These are phyloP conservation scores for Lophura nycthemera DNA, from an alignment of 2,113 vertebrate species.

Conservation along the genomic window DNA sequence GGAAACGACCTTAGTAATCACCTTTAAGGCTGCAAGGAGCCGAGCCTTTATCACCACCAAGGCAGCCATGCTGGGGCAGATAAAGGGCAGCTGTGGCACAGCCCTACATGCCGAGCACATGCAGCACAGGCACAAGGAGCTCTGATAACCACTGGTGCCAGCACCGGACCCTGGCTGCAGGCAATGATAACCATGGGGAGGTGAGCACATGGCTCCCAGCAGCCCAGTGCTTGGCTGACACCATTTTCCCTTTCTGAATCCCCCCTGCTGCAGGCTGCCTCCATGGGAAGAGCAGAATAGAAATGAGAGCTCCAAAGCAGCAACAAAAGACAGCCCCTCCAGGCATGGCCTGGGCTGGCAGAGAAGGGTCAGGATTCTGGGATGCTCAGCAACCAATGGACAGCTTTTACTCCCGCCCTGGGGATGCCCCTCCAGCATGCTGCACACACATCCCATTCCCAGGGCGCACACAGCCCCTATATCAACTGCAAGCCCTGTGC, in stretches of 20 bases:
- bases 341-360: neutral
- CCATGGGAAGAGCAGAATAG: rapidly evolving
- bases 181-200: neutral
- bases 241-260: neutral
- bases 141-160: neutral
- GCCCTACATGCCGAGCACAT: rapidly evolving
- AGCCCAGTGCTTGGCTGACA: neutral
- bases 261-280: rapidly evolving
- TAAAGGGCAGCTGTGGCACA: neutral
- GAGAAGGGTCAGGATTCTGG: rapidly evolving
- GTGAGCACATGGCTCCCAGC: rapidly evolving
- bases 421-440: neutral
- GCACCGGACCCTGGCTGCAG: neutral
- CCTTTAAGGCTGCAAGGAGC: neutral
- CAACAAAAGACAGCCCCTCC: rapidly evolving
- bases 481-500: neutral
- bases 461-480: rapidly evolving
- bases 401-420: rapidly evolving
- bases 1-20: neutral
- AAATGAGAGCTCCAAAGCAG: neutral
- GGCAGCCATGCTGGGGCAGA: neutral
- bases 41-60: neutral
- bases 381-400: rapidly evolving
- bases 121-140: neutral
- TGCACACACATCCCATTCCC: rapidly evolving